Evolutionary conservation across 2,113 vertebrate species (phyloP).

Genomic region (Climacteris rufus): DNA sequence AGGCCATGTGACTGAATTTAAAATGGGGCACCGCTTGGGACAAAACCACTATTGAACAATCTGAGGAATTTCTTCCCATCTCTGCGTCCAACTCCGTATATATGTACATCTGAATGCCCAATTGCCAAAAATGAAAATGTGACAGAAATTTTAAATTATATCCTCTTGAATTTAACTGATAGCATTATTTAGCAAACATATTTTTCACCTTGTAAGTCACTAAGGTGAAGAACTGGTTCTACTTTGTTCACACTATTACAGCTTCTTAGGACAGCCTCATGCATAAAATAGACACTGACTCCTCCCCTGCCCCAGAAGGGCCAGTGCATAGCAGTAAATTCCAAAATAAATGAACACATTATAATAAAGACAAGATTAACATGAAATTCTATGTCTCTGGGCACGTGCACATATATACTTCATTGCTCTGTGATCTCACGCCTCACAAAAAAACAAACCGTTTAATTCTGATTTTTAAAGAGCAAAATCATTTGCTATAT

Average conservation of each 20-base stretch:
- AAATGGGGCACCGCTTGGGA: background rate
- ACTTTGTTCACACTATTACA: background rate
- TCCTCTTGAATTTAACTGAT: background rate
- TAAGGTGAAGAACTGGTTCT: background rate
- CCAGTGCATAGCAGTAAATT: background rate
- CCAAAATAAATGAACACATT: background rate
- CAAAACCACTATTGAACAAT: background rate
- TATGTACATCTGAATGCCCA: background rate
- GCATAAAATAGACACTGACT: background rate
- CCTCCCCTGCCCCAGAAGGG: background rate
- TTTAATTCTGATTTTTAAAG: constrained; percentile 80
- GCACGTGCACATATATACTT: background rate
- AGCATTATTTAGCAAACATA: background rate
- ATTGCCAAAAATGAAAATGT: background rate
- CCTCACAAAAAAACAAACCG: constrained; percentile 60
- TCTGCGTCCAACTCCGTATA: background rate
- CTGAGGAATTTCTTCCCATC: background rate
- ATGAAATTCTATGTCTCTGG: background rate
- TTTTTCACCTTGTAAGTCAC: background rate
- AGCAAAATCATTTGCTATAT: constrained; percentile 78
- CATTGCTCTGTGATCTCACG: constrained; percentile 11
- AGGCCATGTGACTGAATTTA: background rate
- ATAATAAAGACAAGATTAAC: background rate
- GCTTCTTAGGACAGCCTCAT: background rate
- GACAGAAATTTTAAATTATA: background rate